phyloP scores from a whole-genome alignment of 2,113 vertebrate genomes.

The Alethe castanea region DNA sequence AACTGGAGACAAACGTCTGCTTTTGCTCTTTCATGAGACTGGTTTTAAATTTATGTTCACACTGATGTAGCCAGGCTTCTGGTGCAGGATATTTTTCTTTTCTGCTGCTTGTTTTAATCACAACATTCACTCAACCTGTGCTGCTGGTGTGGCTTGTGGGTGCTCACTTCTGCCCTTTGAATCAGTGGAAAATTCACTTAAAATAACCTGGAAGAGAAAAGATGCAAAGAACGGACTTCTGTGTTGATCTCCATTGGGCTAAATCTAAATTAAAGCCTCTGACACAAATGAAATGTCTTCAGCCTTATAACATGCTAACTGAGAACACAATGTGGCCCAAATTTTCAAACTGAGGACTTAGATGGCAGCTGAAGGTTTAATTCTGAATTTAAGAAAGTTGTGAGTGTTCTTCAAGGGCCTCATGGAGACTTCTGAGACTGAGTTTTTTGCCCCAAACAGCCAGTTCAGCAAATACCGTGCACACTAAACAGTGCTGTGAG shows the following conservation, averaged over 20 bases:
- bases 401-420: not conserved
- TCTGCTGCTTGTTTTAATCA: not conserved
- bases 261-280: not conserved
- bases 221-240: not conserved
- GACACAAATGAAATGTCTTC: not conserved
- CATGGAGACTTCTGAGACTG: not conserved
- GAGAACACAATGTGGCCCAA: not conserved
- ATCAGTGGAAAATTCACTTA: not conserved
- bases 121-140: accelerated
- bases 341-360: not conserved
- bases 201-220: not conserved
- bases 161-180: not conserved
- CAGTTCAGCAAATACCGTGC: not conserved
- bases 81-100: not conserved
- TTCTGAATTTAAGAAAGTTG: not conserved
- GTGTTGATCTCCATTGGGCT: not conserved
- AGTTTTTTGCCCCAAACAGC: not conserved
- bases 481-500: not conserved
- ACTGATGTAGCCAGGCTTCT: not conserved
- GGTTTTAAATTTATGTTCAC: not conserved
- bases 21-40: not conserved
- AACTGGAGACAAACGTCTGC: not conserved
- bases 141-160: not conserved
- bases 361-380: not conserved
- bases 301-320: not conserved